Conservation (phyloP, 2,113 vertebrate species). For the Neogobius melanostomus region DNA sequence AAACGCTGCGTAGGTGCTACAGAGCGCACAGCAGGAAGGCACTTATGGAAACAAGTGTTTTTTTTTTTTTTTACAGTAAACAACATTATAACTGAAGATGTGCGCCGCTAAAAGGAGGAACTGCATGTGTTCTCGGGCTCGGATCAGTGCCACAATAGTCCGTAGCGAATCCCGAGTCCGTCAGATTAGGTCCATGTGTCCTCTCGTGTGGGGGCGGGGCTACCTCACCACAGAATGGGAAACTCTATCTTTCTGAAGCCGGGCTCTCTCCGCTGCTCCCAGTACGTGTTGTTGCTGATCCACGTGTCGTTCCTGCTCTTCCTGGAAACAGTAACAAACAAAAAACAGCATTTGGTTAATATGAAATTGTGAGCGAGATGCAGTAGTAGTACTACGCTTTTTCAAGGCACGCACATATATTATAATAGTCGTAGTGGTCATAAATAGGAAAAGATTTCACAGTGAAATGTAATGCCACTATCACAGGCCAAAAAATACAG, state of each 20-base stretch:
- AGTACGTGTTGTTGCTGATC: slow-evolving; percentile 90
- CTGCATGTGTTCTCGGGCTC: slow-evolving; percentile 17
- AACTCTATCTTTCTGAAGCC: slow-evolving; percentile 88
- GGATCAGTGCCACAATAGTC: slow-evolving; percentile 30
- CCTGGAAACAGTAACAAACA: slow-evolving; percentile 60
- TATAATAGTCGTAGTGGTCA: too few relatives aligned
- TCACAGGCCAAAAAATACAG: too few relatives aligned
- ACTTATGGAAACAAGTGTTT: slow-evolving; percentile 48
- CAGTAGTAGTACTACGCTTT: too few relatives aligned
- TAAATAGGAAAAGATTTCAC: too few relatives aligned
- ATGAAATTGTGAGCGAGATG: too few relatives aligned
- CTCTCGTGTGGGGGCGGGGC: not conserved
- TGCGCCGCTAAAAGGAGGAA: slow-evolving; percentile 2
- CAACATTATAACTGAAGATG: not conserved
- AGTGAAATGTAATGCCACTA: too few relatives aligned
- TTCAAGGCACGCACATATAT: too few relatives aligned
- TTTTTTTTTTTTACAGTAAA: slow-evolving; percentile 5
- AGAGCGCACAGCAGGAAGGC: slow-evolving; percentile 61
- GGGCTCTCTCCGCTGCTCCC: slow-evolving; percentile 87
- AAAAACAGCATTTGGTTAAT: too few relatives aligned
- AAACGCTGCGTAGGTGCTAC: slow-evolving; percentile 49
- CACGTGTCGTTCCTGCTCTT: slow-evolving; percentile 87
- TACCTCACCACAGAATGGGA: slow-evolving; percentile 88
- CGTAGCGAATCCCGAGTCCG: slow-evolving; percentile 1
- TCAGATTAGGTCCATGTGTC: slow-evolving; percentile 24